Evolutionary conservation across 2,888 invertebrate species (phyloP).

Genomic region (Hartigia nigra): DNA sequence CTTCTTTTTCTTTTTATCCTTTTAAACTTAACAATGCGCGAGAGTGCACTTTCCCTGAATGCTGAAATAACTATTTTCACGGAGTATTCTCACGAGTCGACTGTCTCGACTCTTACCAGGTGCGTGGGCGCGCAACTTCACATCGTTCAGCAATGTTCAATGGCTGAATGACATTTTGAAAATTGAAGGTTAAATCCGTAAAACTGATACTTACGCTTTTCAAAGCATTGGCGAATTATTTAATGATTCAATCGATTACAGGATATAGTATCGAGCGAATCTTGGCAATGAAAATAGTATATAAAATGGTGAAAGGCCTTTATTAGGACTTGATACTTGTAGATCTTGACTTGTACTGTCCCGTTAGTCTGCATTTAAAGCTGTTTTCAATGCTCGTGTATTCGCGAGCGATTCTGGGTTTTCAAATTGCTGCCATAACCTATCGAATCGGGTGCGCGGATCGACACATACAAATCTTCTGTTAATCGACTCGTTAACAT

Average conservation of each 20-base stretch:
- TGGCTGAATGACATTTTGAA: not conserved
- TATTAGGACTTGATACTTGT: no score
- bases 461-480: not conserved
- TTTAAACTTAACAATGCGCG: not conserved
- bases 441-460: not conserved
- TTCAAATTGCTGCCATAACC: not conserved
- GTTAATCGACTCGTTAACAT: not conserved
- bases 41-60: not conserved
- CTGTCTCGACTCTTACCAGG: not conserved
- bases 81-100: not conserved
- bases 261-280: not conserved
- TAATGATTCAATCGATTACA: not conserved
- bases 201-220: not conserved
- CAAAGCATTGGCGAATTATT: not conserved
- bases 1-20: not conserved
- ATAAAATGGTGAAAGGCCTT: no score
- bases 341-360: not conserved
- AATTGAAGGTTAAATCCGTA: not conserved
- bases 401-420: not conserved
- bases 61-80: not conserved
- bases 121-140: not conserved
- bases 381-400: not conserved
- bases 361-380: not conserved
- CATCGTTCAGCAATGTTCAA: not conserved
- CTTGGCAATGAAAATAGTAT: not conserved